phyloP scores from a whole-genome alignment of 2,888 invertebrate species.

The Ophioninae sp. region DNA sequence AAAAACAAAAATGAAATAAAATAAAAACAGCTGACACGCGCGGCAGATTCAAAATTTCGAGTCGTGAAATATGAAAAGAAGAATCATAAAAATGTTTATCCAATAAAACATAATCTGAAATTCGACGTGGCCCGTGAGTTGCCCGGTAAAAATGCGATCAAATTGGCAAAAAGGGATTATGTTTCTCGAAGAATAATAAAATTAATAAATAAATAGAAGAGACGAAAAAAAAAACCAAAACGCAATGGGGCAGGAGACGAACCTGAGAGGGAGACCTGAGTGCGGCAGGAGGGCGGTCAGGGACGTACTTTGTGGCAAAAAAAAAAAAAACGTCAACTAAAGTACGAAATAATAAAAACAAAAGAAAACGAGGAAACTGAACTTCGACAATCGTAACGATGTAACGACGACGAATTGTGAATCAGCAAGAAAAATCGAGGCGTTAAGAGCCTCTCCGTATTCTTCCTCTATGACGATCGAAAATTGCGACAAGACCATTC shows the following conservation, averaged over 20 bases:
- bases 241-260: conserved; percentile 75
- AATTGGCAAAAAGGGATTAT: background rate
- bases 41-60: conserved; percentile 10
- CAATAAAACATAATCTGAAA: conserved; percentile 28
- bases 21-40: conserved; percentile 4
- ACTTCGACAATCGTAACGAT: conserved; percentile 9
- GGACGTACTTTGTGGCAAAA: conserved; percentile 80
- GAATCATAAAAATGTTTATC: background rate
- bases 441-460: background rate
- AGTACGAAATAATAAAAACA: conserved; percentile 38
- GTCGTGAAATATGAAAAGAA: conserved; percentile 17
- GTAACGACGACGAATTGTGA: background rate
- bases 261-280: conserved; percentile 75
- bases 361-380: background rate
- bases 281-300: conserved; percentile 79
- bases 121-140: conserved; percentile 46
- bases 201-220: too few relatives aligned
- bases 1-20: conserved; percentile 1
- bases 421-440: conserved; percentile 8
- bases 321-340: conserved; percentile 69
- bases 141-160: conserved; percentile 3
- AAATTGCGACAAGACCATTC: background rate
- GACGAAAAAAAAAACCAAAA: conserved; percentile 9
- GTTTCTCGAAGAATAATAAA: background rate
- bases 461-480: background rate